Evolutionary conservation across 1,140 invertebrate genomes (phyloP).

Genomic region (Armadillidium nasatum): DNA sequence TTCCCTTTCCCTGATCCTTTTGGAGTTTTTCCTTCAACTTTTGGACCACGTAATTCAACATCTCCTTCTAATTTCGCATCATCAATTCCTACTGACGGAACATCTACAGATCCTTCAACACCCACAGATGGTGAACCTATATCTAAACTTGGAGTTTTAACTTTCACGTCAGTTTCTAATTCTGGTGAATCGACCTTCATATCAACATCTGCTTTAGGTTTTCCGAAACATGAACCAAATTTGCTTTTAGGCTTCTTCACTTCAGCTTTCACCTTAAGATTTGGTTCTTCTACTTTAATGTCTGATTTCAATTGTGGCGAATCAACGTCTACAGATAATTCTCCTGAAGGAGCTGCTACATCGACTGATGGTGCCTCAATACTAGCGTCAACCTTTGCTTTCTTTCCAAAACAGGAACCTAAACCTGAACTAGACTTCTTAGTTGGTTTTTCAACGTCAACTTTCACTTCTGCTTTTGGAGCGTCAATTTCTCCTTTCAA

Average conservation of each 20-base stretch:
- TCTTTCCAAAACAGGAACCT: slow-evolving; percentile 29
- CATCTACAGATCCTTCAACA: not conserved
- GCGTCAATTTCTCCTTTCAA: slow-evolving; percentile 7
- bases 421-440: slow-evolving; percentile 31
- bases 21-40: not conserved
- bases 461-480: slow-evolving; percentile 17
- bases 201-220: slow-evolving; percentile 21
- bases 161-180: slow-evolving; percentile 12
- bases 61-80: not conserved
- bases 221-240: slow-evolving; percentile 32
- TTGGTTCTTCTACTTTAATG: not conserved
- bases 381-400: slow-evolving; percentile 18
- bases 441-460: slow-evolving; percentile 14
- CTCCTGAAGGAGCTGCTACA: slow-evolving; percentile 22
- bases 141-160: slow-evolving; percentile 10
- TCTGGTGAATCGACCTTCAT: not conserved
- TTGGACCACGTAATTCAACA: not conserved
- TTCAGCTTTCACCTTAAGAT: not conserved
- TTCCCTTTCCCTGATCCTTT: not conserved
- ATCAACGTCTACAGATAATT: slow-evolving; percentile 18
- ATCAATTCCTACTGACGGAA: not conserved
- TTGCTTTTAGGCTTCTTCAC: slow-evolving; percentile 12
- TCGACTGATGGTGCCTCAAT: slow-evolving; percentile 17
- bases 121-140: not conserved
- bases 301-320: slow-evolving; percentile 3